Base-by-base conservation (phyloP, 2,888 invertebrate species). In the Rhamnusium bicolor region DNA sequence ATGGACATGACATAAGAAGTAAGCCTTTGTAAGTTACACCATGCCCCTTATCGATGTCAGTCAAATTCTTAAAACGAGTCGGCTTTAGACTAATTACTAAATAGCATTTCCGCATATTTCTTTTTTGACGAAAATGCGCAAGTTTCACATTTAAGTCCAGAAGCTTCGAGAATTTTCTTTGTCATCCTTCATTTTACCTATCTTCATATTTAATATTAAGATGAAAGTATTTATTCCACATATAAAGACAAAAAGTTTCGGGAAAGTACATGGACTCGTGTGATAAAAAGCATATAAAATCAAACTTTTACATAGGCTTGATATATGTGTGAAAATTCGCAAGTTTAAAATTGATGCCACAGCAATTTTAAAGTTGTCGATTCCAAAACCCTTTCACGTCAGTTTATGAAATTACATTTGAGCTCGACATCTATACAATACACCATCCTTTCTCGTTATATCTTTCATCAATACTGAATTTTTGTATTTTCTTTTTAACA, bases 241-340 rank as follows among this genome's bases (percentile, higher is more conserved):
- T n/a, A n/a, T n/a, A n/a, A n/a, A 40, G 40, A 12, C 32, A 14
- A 58, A 32, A 14, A 58, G 12, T 32, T 32, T 18, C 18, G 5
- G 6, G 32, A 58, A 24, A 21, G n/a, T 21, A n/a, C 49, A 49
- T 0, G 53, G 21, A 32, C 18, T 58, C 32, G 32, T 58, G 32
- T 3, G 2, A 19, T 58, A 32, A 29, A 53, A n/a, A 5, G 24
- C 19, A 7, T 21, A 58, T 14, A 58, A 32, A 18, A 32, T 7
- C 32, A 58, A 18, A 29, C 32, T 32, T 32, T 18, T 16, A 10
- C 0, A 18, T 16, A n/a, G 40, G 8, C 14, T 29, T 32, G 12
- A 18, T 10, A 18, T 32, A 18, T 32, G 32, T 58, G 58, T 58
- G 58, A 58, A 58, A 32, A 32, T 12, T 32, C 58, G 58, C n/a